Evolutionary conservation across 2,888 invertebrate species (phyloP), one percentile per base, ranked within the genome.

Genomic region (Rhorus exstirpatorius): DNA sequence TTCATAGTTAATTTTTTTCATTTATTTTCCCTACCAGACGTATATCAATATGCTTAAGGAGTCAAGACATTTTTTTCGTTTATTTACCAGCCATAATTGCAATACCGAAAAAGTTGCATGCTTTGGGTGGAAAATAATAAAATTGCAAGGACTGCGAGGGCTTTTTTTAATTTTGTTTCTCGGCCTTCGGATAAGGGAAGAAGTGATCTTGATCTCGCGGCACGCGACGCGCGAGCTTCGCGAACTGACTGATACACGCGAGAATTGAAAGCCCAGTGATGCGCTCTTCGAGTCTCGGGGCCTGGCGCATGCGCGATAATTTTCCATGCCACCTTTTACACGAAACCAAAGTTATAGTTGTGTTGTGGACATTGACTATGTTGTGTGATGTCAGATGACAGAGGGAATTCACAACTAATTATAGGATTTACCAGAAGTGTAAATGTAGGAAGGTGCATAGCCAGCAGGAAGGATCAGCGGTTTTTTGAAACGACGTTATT

Each of bases 211-310:
- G 24, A 10, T 46, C 68, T 46, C 68, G 61, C 46, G 53, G 55
- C n/a, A 63, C 81, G 74, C 78, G 78, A 83, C 84, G 81, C 79
- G 71, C 86, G 79, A 86, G 84, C 81, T 84, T 84, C 84, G 85
- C 83, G 86, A 84, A 84, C 79, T 82, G 74, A 88, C 88, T 88
- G 84, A 84, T 76, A 82, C 41, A 80, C 63, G 78, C 53, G 81
- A 84, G 51, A 67, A 35, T 60, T 21, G 65, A 74, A 81, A 79
- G 68, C 84, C 70, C 55, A 38, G 77, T 71, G 83, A 83, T 70
- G 63, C 74, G 74, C 46, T 21, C 60, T 14, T 41, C 19, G 14
- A 44, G 21, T 38, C 26, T 24, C 31, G 31, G 8, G 31, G 12
- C n/a, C 44, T 21, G 51, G 81, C 86, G 85, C 85, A 60, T 85